phyloP scores from a whole-genome alignment of 2,888 invertebrate species.

The Eupithecia abbreviata region DNA sequence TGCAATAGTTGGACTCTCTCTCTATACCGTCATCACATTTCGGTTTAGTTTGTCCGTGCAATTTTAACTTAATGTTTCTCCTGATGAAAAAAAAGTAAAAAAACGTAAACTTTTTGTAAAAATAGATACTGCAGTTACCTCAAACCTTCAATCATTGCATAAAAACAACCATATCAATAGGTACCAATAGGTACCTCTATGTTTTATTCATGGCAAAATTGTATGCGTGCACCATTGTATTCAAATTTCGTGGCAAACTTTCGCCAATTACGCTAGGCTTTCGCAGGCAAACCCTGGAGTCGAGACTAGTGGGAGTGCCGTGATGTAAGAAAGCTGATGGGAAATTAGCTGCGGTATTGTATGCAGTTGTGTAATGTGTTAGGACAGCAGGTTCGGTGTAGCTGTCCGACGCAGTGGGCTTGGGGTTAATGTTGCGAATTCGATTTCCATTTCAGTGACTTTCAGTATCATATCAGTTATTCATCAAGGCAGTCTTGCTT shows the following conservation, averaged over 20 bases:
- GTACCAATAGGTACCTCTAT: constrained; percentile 53
- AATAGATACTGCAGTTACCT: constrained; percentile 25
- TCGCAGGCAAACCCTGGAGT: constrained; percentile 64
- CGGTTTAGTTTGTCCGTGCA: not conserved
- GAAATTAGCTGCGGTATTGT: constrained; percentile 17
- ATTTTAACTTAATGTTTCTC: not conserved
- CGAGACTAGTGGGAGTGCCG: constrained; percentile 51
- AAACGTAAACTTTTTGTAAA: not conserved
- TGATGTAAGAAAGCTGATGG: constrained; percentile 38
- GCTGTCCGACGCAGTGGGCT: not conserved
- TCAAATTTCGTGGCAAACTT: constrained; percentile 74
- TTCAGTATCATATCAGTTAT: not conserved
- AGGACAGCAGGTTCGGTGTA: not conserved
- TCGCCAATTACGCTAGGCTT: constrained; percentile 77
- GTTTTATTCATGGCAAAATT: constrained; percentile 74
- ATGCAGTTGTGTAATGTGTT: constrained; percentile 3
- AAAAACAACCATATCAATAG: constrained; percentile 60
- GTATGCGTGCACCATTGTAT: constrained; percentile 75
- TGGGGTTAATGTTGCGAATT: not conserved
- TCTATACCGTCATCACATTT: not conserved
- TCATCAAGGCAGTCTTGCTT: not conserved
- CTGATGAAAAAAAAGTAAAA: not conserved
- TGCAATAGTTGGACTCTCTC: not conserved
- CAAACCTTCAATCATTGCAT: constrained; percentile 57
- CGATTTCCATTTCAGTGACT: not conserved